A percentile compares a stretch with the other conserved stretches of the same genome.
These are phyloP conservation scores for Meriones psammophilus DNA, from an alignment of 2,797 vertebrate genomes.

Conservation along the genomic window DNA sequence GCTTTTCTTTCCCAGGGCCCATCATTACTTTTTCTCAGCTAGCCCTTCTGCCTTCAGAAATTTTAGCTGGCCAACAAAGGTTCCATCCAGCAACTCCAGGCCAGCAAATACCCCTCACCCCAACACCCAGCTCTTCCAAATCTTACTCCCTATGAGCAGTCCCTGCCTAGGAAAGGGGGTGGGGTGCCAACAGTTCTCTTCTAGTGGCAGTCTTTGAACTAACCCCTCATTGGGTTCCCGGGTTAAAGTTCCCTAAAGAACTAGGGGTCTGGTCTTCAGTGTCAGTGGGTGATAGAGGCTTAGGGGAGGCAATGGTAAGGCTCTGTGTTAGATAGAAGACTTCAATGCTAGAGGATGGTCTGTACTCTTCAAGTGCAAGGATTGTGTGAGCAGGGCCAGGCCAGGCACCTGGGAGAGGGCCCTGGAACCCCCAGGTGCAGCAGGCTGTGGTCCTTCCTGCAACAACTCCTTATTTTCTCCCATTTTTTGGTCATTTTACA, in stretches of 20 bases:
- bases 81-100: not conserved
- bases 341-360: not conserved
- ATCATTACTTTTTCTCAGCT: not conserved
- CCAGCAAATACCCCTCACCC: not conserved
- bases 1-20: not conserved
- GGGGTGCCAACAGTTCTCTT: not conserved
- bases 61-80: not conserved
- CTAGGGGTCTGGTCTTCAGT: not conserved
- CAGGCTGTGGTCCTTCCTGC: not conserved
- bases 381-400: not conserved
- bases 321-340: not conserved
- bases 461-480: not conserved
- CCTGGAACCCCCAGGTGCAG: not conserved
- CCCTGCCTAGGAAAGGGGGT: not conserved
- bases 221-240: not conserved
- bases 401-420: not conserved
- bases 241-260: not conserved
- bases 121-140: not conserved
- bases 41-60: not conserved
- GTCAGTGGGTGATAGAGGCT: not conserved
- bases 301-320: not conserved
- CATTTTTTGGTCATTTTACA: slow-evolving; percentile 13
- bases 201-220: not conserved
- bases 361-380: not conserved
- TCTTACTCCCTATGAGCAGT: not conserved